These are phyloP conservation scores for Ceriagrion tenellum DNA, from an alignment of 2,888 invertebrate genomes.

Conservation along the genomic window DNA sequence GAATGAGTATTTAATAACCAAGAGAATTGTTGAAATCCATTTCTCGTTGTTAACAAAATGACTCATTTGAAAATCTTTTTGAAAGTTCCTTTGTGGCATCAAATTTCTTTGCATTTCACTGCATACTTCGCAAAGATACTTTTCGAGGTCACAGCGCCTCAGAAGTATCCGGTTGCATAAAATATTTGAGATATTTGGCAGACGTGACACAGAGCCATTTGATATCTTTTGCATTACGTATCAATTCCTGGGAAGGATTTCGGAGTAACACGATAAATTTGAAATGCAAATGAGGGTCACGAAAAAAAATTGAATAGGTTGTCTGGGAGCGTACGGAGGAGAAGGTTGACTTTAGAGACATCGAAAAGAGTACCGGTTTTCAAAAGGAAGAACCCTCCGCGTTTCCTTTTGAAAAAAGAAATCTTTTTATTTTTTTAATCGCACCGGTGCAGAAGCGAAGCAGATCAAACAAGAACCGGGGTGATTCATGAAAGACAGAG, in stretches of 20 bases:
- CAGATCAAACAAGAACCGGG: not conserved
- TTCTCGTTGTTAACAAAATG: not conserved
- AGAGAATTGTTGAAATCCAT: too few species aligned
- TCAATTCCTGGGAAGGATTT: not conserved
- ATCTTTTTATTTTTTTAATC: not conserved
- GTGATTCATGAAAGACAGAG: not conserved
- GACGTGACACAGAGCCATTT: not conserved
- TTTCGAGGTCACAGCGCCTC: not conserved
- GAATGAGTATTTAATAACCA: too few species aligned
- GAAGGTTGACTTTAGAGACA: not conserved
- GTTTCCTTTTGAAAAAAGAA: not conserved
- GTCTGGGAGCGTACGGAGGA: not conserved
- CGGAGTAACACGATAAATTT: conserved; percentile 16
- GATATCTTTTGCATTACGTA: not conserved
- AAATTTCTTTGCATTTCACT: not conserved
- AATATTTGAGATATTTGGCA: not conserved
- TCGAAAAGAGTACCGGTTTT: conserved; percentile 10
- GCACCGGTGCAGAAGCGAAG: not conserved
- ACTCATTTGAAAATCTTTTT: not conserved
- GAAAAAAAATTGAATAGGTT: not conserved
- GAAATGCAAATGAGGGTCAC: conserved; percentile 9
- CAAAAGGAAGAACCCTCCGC: not conserved
- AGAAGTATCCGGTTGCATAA: not conserved
- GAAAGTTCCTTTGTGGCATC: not conserved
- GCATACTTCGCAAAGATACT: not conserved